Conservation (phyloP, 2,797 vertebrate species). For the Leucoraja ocellata region DNA sequence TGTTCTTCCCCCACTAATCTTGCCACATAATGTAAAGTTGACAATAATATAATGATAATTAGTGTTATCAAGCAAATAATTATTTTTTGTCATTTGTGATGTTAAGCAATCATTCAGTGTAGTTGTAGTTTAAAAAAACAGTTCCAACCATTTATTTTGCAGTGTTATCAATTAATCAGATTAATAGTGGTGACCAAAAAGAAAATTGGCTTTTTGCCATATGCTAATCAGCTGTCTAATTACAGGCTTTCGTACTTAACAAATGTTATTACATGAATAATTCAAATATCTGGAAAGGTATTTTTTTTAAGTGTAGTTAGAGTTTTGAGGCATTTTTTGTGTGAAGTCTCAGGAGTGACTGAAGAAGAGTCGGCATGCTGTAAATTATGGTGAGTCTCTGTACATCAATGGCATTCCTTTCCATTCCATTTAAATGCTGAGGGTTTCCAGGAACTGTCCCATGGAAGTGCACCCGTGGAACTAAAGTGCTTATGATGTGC, state of each 20-base stretch:
- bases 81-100: slow-evolving; percentile 11
- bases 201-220: background rate
- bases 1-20: background rate
- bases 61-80: background rate
- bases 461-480: background rate
- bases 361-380: background rate
- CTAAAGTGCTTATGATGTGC: background rate
- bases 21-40: background rate
- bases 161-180: background rate
- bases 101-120: background rate
- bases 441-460: background rate
- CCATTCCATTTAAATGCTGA: background rate
- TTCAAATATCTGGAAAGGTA: background rate
- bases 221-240: background rate
- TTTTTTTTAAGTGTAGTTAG: background rate
- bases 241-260: background rate
- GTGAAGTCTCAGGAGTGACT: background rate
- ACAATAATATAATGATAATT: background rate
- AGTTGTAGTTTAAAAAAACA: background rate
- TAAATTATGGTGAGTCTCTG: background rate
- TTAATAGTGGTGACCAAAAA: background rate
- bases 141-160: background rate
- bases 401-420: background rate
- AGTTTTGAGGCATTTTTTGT: background rate
- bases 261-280: slow-evolving; percentile 14